Base-by-base conservation (phyloP, 2,888 invertebrate species). In the Eugnorisma glareosa region DNA sequence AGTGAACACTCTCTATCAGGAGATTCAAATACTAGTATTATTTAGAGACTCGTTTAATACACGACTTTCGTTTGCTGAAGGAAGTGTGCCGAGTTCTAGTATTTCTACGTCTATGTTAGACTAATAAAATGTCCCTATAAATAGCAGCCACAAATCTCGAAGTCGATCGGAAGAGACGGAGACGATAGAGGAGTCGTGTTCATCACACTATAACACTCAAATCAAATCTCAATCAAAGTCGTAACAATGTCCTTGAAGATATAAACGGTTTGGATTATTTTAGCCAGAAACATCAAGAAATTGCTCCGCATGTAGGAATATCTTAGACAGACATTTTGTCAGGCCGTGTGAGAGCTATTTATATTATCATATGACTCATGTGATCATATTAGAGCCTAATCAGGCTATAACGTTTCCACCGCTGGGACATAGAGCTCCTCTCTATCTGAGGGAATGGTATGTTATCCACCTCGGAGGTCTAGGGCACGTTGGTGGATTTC, bases 71-170 rank as follows among this genome's bases (percentile, higher is more conserved):
- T 24, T 51, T n/a, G 51, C 51, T 51, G 2, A 24, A 13, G 21
- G 7, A 63, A n/a, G 7, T 24, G 18, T 43, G 57, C 28, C 28
- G 24, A 31, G 45, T 79, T 71, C 71, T 35, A 28, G 45, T 18
- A 35, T 5, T 21, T 57, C 37, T 79, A 87, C 7, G 76, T 87
- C 86, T 24, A 28, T 66, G 86, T 51, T 54, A 77, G 75, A 80
- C 73, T 70, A 85, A 85, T 86, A 87, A 87, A 85, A 83, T 67
- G 66, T 48, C 37, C 35, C 68, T 85, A 85, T 87, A 80, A 84
- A 87, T 83, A 85, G 86, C 45, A 67, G 61, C 68, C 40, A 83
- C 77, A 81, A 84, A 84, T 86, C 81, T 45, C 67, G 63, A 72
- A 68, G 73, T 45, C 73, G 43, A 61, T 66, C 73, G 77, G 79